phyloP scores from a whole-genome alignment of 1,140 invertebrate species.

The Antheraea pernyi region DNA sequence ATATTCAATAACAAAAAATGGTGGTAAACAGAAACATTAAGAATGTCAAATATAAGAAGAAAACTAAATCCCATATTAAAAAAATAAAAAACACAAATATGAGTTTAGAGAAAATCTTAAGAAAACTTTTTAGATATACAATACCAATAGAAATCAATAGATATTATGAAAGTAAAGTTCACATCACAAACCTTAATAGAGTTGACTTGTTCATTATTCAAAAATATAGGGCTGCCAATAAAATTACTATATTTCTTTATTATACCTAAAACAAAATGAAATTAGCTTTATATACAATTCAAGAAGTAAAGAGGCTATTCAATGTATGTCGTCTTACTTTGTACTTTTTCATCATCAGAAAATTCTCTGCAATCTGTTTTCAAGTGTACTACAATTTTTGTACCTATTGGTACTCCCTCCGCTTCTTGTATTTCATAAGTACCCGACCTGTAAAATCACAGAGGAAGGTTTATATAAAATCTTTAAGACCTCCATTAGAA shows the following conservation, averaged over 20 bases:
- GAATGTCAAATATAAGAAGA: too few relatives aligned
- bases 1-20: too few relatives aligned
- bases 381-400: constrained; percentile 95
- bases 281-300: constrained; percentile 1
- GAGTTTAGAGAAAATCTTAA: too few relatives aligned
- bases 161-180: constrained; percentile 5
- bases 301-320: not conserved
- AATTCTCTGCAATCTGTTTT: constrained; percentile 93
- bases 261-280: constrained; percentile 82
- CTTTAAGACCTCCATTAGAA: too few relatives aligned
- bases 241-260: constrained; percentile 99
- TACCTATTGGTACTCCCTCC: constrained; percentile 91
- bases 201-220: constrained; percentile 94
- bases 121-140: too few relatives aligned
- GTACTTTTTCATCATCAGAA: constrained; percentile 91
- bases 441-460: constrained; percentile 83
- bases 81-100: too few relatives aligned
- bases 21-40: too few relatives aligned
- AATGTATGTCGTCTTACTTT: constrained; percentile 76
- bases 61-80: too few relatives aligned
- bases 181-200: constrained; percentile 84
- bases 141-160: too few relatives aligned
- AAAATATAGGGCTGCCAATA: constrained; percentile 93
- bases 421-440: constrained; percentile 93
- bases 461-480: not conserved